phyloP scores from a whole-genome alignment of 2,888 invertebrate species.

The Scaptomyza reducta region DNA sequence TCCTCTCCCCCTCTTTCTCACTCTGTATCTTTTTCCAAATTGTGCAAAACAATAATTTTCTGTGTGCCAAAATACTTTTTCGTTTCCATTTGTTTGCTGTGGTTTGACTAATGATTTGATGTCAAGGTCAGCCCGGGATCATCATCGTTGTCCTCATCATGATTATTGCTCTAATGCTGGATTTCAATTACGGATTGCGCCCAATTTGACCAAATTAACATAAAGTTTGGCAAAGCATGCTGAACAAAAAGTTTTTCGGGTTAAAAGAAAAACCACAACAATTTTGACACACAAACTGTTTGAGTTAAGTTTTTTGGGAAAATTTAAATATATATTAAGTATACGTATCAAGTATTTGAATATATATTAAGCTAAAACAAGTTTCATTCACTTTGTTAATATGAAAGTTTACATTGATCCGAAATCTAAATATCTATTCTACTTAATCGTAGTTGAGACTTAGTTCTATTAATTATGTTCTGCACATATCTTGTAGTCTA shows the following conservation, averaged over 20 bases:
- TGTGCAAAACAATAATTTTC: conserved; percentile 70
- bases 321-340: conserved; percentile 3
- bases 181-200: conserved; percentile 72
- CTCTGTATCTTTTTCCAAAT: conserved; percentile 8
- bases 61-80: conserved; percentile 13
- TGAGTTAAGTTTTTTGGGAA: background rate
- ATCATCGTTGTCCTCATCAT: conserved; percentile 44
- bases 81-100: conserved; percentile 47
- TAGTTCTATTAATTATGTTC: background rate
- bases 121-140: conserved; percentile 66
- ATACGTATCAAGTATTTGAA: background rate
- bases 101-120: conserved; percentile 69
- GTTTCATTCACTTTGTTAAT: no score
- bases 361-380: no score
- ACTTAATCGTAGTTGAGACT: background rate
- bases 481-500: background rate
- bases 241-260: conserved; percentile 27
- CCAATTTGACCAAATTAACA: conserved; percentile 72
- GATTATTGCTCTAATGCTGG: conserved; percentile 42
- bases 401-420: no score
- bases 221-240: conserved; percentile 68
- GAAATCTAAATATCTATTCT: background rate
- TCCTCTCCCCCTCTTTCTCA: background rate
- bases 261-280: conserved; percentile 1
- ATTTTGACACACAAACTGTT: conserved; percentile 6